Conservation (phyloP, 2,113 vertebrate species). For the Cavia aperea region DNA sequence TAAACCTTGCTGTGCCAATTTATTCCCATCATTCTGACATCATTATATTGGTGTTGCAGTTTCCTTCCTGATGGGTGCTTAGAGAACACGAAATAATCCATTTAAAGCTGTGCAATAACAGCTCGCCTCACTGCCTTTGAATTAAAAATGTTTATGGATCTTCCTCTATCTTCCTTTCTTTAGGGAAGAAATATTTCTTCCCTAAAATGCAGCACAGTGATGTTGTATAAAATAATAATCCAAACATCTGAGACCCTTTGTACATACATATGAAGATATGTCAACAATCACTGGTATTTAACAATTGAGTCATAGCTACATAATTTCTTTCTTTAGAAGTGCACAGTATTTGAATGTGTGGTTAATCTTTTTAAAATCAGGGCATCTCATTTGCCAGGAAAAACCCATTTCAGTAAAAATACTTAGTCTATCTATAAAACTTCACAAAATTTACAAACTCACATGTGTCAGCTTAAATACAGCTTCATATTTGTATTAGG, state of each 20-base stretch:
- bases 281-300: not conserved
- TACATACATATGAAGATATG: not conserved
- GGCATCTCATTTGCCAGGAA: not conserved
- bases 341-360: not conserved
- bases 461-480: not conserved
- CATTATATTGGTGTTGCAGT: slow-evolving; percentile 55
- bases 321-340: not conserved
- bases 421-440: not conserved
- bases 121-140: slow-evolving; percentile 20
- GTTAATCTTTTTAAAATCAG: not conserved
- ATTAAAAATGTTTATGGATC: slow-evolving; percentile 33
- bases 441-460: not conserved
- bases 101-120: slow-evolving; percentile 23
- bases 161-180: not conserved
- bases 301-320: not conserved
- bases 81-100: slow-evolving; percentile 54
- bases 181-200: not conserved
- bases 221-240: slow-evolving; percentile 10
- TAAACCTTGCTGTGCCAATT: slow-evolving; percentile 54
- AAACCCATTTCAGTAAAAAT: slow-evolving; percentile 16
- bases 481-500: not conserved
- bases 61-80: slow-evolving; percentile 49
- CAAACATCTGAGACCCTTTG: not conserved
- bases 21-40: slow-evolving; percentile 52
- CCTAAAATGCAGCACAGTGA: not conserved